Evolutionary conservation across 2,797 vertebrate species (phyloP), one percentile per base, ranked within the genome.

Genomic region (Lithobates sylvaticus): DNA sequence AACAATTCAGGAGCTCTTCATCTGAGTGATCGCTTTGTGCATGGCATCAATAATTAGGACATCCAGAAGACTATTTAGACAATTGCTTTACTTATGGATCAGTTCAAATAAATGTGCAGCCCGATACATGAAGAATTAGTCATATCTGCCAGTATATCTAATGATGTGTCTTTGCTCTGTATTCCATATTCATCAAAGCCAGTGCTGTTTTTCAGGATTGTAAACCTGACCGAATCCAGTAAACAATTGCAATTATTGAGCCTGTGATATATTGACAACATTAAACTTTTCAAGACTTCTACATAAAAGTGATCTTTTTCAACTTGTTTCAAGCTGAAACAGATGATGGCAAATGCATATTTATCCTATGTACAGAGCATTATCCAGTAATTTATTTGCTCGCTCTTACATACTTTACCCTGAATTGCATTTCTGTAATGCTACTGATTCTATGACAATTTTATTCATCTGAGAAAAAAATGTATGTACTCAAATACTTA

Each of bases 361-460:
- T 73, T 73, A 82, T 82, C 50, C 73, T 36, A 72, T 39, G 27
- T 44, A 42, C 34, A 82, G 26, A 27, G 27, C 69, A 58, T 34
- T 65, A 74, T 61, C 39, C 72, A 6, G 26, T 64, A 64, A 73
- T 82, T 29, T 74, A 74, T 74, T 82, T 73, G 54, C 39, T 64
- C 70, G 61, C 32, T 26, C 64, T 74, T 76, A 71, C 32, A 54
- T 86, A 54, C 65, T 69, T 44, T 47, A 21, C 15, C 32, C 21
- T 69, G 26, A 61, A 70, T 32, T 39, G 13, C 61, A 76, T 77
- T 81, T 86, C 44, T 75, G 2, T 73, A 74, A 87, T 84, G 61
- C 23, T 32, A 84, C 73, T 75, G 76, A 83, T 69, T 83, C 83
- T 74, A 81, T 78, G 68, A 65, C 80, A 83, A 78, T 87, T 87